phyloP scores from a whole-genome alignment of 2,113 vertebrate species.

The Strix aluco region DNA sequence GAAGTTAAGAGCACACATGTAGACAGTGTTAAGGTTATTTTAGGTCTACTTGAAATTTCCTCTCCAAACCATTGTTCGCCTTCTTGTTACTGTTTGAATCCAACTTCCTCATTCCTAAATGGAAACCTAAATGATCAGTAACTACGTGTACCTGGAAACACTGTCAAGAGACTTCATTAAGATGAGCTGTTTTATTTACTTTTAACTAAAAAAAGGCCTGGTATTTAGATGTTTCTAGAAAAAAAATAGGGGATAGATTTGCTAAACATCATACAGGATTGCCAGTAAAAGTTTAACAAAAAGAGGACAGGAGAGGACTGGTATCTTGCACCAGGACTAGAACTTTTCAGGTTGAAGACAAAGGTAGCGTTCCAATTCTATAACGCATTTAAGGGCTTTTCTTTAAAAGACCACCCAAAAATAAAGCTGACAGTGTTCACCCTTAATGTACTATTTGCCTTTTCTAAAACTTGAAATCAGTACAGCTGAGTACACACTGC shows the following conservation, averaged over 20 bases:
- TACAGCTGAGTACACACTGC: background rate
- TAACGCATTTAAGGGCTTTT: background rate
- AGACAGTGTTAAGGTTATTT: background rate
- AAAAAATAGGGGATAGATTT: background rate
- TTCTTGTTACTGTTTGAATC: background rate
- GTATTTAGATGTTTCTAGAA: background rate
- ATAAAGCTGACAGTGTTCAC: background rate
- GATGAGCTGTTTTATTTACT: background rate
- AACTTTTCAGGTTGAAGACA: background rate
- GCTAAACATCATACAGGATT: background rate
- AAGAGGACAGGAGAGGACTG: background rate
- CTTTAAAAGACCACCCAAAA: background rate
- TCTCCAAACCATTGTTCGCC: background rate
- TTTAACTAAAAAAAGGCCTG: background rate
- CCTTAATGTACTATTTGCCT: background rate
- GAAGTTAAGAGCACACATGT: background rate
- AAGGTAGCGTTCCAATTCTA: background rate
- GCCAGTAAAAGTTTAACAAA: background rate
- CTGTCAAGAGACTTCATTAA: background rate
- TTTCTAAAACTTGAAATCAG: background rate
- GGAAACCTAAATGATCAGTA: background rate
- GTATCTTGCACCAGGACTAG: background rate
- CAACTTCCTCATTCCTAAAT: slow-evolving; percentile 32
- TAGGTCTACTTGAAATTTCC: background rate
- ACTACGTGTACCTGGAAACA: background rate